A percentile compares a stretch with the other conserved stretches of the same genome.
These are phyloP conservation scores for Trachelus stipa DNA, from an alignment of 2,888 invertebrate species.

Conservation along the genomic window DNA sequence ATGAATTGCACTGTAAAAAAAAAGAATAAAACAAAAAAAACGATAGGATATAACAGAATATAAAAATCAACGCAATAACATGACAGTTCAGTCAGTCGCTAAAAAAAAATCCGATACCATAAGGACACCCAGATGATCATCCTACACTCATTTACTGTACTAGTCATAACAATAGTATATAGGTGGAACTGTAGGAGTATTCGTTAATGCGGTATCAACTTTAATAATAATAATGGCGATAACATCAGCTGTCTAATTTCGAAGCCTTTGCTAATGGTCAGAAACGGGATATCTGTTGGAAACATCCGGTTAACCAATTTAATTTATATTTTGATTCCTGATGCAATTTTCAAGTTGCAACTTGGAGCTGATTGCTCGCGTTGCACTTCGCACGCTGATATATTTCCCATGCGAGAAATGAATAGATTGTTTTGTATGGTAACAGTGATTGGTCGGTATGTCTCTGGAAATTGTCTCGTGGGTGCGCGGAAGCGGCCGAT, in stretches of 20 bases:
- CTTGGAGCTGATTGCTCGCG: neutral
- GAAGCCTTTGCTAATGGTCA: neutral
- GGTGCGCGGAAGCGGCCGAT: neutral
- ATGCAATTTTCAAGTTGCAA: conserved; percentile 3
- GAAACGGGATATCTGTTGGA: no score
- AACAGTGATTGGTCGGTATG: conserved; percentile 16
- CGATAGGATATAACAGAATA: neutral
- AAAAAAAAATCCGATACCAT: neutral
- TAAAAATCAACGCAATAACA: neutral
- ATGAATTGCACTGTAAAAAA: neutral
- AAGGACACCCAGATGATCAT: neutral
- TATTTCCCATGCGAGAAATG: conserved; percentile 8
- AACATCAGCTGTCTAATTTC: no score
- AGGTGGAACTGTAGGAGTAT: neutral
- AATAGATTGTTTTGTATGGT: conserved; percentile 10
- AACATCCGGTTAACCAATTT: no score
- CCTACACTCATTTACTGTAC: neutral
- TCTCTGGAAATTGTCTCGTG: neutral
- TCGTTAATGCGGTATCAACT: no score
- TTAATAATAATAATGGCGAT: no score
- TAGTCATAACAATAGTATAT: no score
- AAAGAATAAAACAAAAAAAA: neutral
- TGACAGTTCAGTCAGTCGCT: neutral
- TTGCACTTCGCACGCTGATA: neutral
- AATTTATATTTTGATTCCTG: neutral